Conservation (phyloP, 1,140 invertebrate genomes). For the Drosophila mauritiana region DNA sequence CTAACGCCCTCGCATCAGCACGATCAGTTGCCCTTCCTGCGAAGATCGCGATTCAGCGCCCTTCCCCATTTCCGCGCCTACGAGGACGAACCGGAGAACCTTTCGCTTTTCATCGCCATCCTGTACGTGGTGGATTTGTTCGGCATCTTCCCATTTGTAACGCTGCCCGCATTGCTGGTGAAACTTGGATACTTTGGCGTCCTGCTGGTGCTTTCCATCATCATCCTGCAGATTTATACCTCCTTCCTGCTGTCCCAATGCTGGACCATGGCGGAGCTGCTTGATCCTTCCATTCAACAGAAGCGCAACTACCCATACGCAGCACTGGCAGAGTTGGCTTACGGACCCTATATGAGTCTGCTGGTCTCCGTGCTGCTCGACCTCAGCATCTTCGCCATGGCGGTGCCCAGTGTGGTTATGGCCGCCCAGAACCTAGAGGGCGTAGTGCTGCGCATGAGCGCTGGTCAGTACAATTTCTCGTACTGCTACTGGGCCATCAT, state of each 20-base stretch:
- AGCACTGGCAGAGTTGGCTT: constrained; percentile 89
- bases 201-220: constrained; percentile 88
- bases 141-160: constrained; percentile 91
- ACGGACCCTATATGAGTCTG: constrained; percentile 86
- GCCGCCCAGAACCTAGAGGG: constrained; percentile 91
- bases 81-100: constrained; percentile 65
- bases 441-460: constrained; percentile 88
- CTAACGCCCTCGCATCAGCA: constrained; percentile 70
- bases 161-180: constrained; percentile 89
- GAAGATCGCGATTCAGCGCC: constrained; percentile 75
- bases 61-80: constrained; percentile 73
- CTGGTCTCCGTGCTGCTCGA: constrained; percentile 89
- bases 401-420: constrained; percentile 91
- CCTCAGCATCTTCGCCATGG: constrained; percentile 89
- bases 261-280: constrained; percentile 89
- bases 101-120: constrained; percentile 88
- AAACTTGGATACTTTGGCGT: constrained; percentile 90
- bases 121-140: constrained; percentile 92
- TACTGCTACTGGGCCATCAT: constrained; percentile 92
- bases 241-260: constrained; percentile 89
- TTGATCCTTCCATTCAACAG: constrained; percentile 88
- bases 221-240: constrained; percentile 91
- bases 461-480: constrained; percentile 87
- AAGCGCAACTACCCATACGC: constrained; percentile 91
- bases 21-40: constrained; percentile 77